Conservation (phyloP, 2,113 vertebrate genomes). For the rat (Rattus norvegicus) region GRCr8 NC_086032.1:29302501-29303000, state of each 20-base stretch:
- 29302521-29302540: not conserved
- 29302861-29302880: not conserved
- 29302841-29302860: too few relatives aligned
- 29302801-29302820: not conserved
- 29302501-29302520: not conserved
- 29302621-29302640: not conserved
- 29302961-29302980: not conserved
- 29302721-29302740: rapidly evolving
- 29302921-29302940: not conserved
- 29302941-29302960: not conserved
- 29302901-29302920: not conserved
- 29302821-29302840: rapidly evolving
- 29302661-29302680: not conserved
- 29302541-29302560: not conserved
- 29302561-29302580: not conserved
- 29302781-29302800: not conserved
- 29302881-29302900: not conserved
- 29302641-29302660: not conserved
- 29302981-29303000: too few relatives aligned
- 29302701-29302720: too few relatives aligned
- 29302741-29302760: not conserved
- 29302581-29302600: not conserved
- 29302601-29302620: not conserved
- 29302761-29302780: not conserved
- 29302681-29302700: not conserved